These are phyloP conservation scores for Gryllus bimaculatus DNA, from an alignment of 1,140 invertebrate species.

Conservation along the genomic window DNA sequence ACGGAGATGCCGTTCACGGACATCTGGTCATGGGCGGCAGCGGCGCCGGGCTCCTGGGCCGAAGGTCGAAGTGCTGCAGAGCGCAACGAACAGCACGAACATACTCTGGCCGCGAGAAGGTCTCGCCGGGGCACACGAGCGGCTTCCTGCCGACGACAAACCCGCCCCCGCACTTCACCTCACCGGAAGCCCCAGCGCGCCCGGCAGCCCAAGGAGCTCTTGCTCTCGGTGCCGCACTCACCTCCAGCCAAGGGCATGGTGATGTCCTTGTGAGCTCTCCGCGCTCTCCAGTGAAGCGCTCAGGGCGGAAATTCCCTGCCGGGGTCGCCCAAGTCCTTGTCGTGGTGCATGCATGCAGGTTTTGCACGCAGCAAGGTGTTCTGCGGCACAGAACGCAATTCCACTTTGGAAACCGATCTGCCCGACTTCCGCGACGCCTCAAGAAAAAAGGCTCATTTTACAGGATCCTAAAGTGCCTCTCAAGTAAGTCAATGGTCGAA, in stretches of 20 bases:
- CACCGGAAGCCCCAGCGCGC: too few species aligned
- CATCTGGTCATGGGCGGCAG: not conserved
- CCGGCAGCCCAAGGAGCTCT: too few species aligned
- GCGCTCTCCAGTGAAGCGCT: constrained; percentile 54
- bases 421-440: too few species aligned
- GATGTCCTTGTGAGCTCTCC: constrained; percentile 46
- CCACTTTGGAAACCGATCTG: too few species aligned
- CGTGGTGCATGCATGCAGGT: constrained; percentile 59
- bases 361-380: constrained; percentile 57
- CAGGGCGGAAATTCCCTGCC: constrained; percentile 54
- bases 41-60: not conserved
- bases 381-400: constrained; percentile 31
- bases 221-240: constrained; percentile 36
- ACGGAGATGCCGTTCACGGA: not conserved
- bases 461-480: too few species aligned
- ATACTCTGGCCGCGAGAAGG: constrained; percentile 54
- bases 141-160: not conserved
- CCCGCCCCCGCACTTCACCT: too few species aligned
- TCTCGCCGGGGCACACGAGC: constrained; percentile 55
- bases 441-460: too few species aligned
- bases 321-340: constrained; percentile 54
- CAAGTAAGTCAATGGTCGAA: too few species aligned
- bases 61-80: constrained; percentile 55
- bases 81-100: constrained; percentile 49
- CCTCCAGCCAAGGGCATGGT: constrained; percentile 61